Evolutionary conservation across 2,113 vertebrate genomes (phyloP).

Genomic region (Opisthocomus hoazin): DNA sequence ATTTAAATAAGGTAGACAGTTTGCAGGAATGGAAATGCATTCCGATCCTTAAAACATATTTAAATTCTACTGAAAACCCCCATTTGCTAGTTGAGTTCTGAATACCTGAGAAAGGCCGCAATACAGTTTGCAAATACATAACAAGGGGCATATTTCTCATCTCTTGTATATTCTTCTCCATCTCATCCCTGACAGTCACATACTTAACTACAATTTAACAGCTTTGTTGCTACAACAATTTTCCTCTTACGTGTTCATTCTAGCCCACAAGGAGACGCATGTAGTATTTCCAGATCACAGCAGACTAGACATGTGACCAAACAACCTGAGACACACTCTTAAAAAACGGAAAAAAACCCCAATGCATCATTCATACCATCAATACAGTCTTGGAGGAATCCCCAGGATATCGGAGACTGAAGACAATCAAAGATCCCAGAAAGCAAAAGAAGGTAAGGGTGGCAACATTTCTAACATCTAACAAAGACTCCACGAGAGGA

Average conservation of each 20-base stretch:
- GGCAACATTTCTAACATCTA: conserved; percentile 89
- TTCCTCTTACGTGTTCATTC: not conserved
- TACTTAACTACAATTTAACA: not conserved
- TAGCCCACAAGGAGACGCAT: not conserved
- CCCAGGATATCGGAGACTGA: conserved; percentile 84
- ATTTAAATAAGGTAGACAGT: not conserved
- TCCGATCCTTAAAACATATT: not conserved
- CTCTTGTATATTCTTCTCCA: not conserved
- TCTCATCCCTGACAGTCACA: not conserved
- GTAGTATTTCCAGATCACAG: not conserved
- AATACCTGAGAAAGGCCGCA: not conserved
- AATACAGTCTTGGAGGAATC: conserved; percentile 90
- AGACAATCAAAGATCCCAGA: conserved; percentile 80
- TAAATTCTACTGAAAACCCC: not conserved
- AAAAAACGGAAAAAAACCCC: not conserved
- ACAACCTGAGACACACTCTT: not conserved
- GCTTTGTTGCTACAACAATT: not conserved
- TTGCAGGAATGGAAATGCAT: not conserved
- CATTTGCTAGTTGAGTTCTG: not conserved
- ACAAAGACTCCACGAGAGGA: conserved; percentile 88
- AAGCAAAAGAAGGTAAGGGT: conserved; percentile 86
- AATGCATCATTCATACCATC: conserved; percentile 80
- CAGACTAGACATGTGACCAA: not conserved
- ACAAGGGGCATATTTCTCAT: not conserved
- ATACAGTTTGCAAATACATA: not conserved